Percentiles rank a stretch among this genome's conserved stretches.
These are phyloP conservation scores for Cettia cetti DNA, from an alignment of 2,113 vertebrate species.

Conservation along the genomic window DNA sequence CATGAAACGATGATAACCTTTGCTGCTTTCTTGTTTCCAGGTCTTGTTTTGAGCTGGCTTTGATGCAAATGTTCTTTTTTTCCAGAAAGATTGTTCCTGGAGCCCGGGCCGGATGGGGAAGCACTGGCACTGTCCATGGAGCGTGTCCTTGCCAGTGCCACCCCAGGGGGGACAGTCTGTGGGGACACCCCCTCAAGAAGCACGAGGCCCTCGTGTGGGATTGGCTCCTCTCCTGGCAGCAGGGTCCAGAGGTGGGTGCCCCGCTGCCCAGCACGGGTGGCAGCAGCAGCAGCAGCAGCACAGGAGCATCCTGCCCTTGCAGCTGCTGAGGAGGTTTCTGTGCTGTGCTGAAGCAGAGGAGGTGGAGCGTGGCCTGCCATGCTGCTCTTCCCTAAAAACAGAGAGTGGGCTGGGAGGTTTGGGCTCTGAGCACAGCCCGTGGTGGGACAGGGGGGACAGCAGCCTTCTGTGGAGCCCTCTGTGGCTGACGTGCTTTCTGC, in stretches of 20 bases:
- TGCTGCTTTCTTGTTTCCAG: not conserved
- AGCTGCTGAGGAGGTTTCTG: not conserved
- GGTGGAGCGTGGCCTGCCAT: not conserved
- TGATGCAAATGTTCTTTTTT: not conserved
- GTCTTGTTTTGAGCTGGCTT: not conserved
- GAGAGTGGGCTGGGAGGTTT: no score
- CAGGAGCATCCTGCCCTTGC: not conserved
- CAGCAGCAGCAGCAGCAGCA: not conserved
- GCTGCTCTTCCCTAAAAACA: no score
- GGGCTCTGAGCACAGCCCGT: not conserved
- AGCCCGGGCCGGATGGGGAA: no score
- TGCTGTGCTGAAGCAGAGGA: no score
- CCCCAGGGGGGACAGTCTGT: not conserved
- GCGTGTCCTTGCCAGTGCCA: not conserved
- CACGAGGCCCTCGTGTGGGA: not conserved
- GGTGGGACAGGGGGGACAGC: not conserved
- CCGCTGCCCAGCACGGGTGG: not conserved
- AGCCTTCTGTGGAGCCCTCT: not conserved
- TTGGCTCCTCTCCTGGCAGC: not conserved
- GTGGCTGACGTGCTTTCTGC: not conserved
- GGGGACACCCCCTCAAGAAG: not conserved
- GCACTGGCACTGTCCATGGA: accelerated
- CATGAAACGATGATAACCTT: not conserved
- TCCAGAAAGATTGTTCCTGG: not conserved
- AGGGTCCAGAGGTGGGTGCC: not conserved